Evolutionary conservation across 1,140 invertebrate genomes (phyloP), one percentile per base, ranked within the genome.

Genomic region (Eufriesea mexicana): DNA sequence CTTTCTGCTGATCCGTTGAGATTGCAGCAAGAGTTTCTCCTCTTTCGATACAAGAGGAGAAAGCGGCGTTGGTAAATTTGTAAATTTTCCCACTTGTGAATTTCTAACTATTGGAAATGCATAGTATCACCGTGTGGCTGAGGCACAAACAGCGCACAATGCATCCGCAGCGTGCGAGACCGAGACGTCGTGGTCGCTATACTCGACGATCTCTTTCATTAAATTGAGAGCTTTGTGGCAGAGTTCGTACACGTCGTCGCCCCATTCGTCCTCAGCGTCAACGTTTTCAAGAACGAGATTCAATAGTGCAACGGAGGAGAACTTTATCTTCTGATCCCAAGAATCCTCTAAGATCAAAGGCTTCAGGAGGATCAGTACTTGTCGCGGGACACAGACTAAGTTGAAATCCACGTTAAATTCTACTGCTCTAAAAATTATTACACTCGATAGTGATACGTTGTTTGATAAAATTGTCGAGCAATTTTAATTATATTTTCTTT

Each of bases 181-280:
- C 45, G 45, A 79, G 9, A 51, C n/a, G 1, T 79, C 83, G 8
- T 88, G 86, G 23, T 85, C 71, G 55, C 54, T 66, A 10, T 49
- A 85, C 49, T 83, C 70, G 10, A 89, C 55, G 14, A 88, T 83
- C 16, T 85, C 64, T 77, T 54, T 75, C 80, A 90, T 84, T 20
- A 83, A 67, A 6, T 70, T 59, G 25, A 89, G 23, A 47, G 75
- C 55, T 47, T 84, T 55, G 23, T 77, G 72, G 28, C 64, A 86
- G 6, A 88, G 18, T 49, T 87, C 67, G 18, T 84, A 74, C 5
- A 81, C 67, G 23, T 42, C 45, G 2, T 61, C 59, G 7, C 82
- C 70, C 35, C 5, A 14, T n/a, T 55, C 55, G 2, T 89, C 66
- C 14, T 72, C 66, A 5, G 66, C 42, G 14, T 28, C 20, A 12